phyloP scores from a whole-genome alignment of 2,113 vertebrate genomes.

The Bothrops jararaca region DNA sequence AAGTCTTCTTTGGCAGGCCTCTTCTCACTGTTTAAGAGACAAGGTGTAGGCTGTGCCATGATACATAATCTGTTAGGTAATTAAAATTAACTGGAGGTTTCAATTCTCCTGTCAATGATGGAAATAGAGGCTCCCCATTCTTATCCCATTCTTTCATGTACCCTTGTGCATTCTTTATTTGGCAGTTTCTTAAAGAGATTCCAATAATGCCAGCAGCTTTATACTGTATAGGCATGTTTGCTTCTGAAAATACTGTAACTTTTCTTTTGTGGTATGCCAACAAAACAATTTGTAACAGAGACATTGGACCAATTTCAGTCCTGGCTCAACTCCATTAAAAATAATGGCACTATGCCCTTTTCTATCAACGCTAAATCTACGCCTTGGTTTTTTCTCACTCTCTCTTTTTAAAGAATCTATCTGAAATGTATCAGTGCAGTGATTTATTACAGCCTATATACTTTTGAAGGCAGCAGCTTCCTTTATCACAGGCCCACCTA shows the following conservation, averaged over 20 bases:
- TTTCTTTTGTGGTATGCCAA: not conserved
- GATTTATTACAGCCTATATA: not conserved
- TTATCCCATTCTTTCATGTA: not conserved
- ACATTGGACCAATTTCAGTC: constrained; percentile 1
- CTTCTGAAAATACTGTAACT: not conserved
- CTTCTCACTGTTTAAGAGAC: constrained; percentile 60
- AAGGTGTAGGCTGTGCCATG: constrained; percentile 59
- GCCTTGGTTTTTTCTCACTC: not conserved
- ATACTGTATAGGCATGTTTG: not conserved
- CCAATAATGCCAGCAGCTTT: not conserved
- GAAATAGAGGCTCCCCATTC: constrained; percentile 19
- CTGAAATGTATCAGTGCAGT: not conserved
- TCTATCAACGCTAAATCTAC: not conserved
- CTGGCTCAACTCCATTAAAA: constrained; percentile 22
- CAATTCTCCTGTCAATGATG: constrained; percentile 42
- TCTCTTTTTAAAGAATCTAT: not conserved
- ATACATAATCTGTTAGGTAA: constrained; percentile 66
- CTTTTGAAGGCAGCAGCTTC: not conserved
- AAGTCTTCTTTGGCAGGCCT: constrained; percentile 63
- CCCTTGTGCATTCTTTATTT: constrained; percentile 36
- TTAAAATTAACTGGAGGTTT: constrained; percentile 52
- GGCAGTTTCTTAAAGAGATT: constrained; percentile 18
- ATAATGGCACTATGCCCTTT: not conserved
- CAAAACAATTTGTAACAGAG: constrained; percentile 22
- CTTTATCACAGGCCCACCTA: not conserved